A percentile compares a stretch with the other conserved stretches of the same genome.
Evolutionary conservation across 1,140 invertebrate genomes (phyloP).

Genomic region (Drosophila varians): DNA sequence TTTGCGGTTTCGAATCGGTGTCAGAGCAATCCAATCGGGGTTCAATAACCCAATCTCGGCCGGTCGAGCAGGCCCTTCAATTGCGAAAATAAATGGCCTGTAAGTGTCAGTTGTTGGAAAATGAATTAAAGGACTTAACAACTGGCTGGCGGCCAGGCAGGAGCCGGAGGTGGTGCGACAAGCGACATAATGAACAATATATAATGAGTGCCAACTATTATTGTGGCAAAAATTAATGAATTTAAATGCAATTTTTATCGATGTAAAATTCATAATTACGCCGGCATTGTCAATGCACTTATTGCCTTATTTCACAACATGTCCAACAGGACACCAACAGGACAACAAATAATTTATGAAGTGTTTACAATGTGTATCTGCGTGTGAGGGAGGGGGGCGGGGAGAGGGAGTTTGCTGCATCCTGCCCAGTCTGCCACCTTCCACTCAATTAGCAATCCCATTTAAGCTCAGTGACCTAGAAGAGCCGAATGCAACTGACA

Average conservation of each 20-base stretch:
- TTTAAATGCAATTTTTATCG: conserved; percentile 74
- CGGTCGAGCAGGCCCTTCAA: conserved; percentile 52
- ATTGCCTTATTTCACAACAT: conserved; percentile 44
- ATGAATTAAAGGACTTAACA: conserved; percentile 63
- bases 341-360: conserved; percentile 68
- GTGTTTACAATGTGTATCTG: conserved; percentile 52
- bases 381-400: no score
- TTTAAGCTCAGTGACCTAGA: conserved; percentile 47
- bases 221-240: conserved; percentile 63
- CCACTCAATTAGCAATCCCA: conserved; percentile 52
- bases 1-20: conserved; percentile 27
- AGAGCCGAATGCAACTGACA: conserved; percentile 56
- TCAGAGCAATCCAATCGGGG: conserved; percentile 40
- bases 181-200: conserved; percentile 63
- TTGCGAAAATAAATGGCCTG: conserved; percentile 63
- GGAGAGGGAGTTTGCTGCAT: conserved; percentile 20
- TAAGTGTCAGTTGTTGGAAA: conserved; percentile 72
- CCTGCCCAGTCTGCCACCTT: conserved; percentile 19
- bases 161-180: conserved; percentile 6
- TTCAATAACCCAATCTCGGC: conserved; percentile 61
- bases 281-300: conserved; percentile 61
- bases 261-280: conserved; percentile 78
- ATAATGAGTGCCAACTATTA: conserved; percentile 61
- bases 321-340: conserved; percentile 23
- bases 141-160: conserved; percentile 6